Evolutionary conservation across 2,113 vertebrate genomes (phyloP), one percentile per base, ranked within the genome.

Genomic region (Ondatra zibethicus): DNA sequence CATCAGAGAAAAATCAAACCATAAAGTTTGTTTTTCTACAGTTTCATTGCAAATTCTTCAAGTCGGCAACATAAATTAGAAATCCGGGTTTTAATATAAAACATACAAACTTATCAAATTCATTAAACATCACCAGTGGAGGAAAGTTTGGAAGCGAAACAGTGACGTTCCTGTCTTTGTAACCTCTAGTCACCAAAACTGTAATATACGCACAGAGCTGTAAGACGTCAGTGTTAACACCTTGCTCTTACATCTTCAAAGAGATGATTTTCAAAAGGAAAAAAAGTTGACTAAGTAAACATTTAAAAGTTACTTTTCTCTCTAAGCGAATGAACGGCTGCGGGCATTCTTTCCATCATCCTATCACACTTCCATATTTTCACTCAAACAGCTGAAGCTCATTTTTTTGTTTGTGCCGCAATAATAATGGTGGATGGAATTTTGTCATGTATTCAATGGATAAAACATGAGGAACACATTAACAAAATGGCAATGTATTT

Each of bases 321-420:
- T 94, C 89, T 94, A 97, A 97, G 86, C 91, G 70, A 86, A 97
- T 0, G 0, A 95, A 94, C 89, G 92, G 76, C 84, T 65, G 63
- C 97, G 72, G 80, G 97, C 97, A 97, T 97, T 98, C 97, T 98
- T 98, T 97, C 97, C 97, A 96, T 97, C 96, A 96, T 97, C 93
- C 98, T 97, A 98, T 98, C 98, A 98, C 90, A 98, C 95, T 98
- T 97, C 93, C 91, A 97, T 80, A 97, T 98, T 98, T 98, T 95
- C 95, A 98, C 89, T 98, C 95, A 95, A 97, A 97, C 98, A 98
- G 97, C 97, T 98, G 98, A 98, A 97, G 97, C 39, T 98, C 95
- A 98, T 98, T 98, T 98, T 97, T 97, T 97, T 97, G 95, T 97
- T 98, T 97, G 96, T 94, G 90, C 97, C 97, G 98, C 96, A 95